These are phyloP conservation scores for Pseudanteris insignis DNA, from an alignment of 2,888 invertebrate genomes.

Conservation along the genomic window DNA sequence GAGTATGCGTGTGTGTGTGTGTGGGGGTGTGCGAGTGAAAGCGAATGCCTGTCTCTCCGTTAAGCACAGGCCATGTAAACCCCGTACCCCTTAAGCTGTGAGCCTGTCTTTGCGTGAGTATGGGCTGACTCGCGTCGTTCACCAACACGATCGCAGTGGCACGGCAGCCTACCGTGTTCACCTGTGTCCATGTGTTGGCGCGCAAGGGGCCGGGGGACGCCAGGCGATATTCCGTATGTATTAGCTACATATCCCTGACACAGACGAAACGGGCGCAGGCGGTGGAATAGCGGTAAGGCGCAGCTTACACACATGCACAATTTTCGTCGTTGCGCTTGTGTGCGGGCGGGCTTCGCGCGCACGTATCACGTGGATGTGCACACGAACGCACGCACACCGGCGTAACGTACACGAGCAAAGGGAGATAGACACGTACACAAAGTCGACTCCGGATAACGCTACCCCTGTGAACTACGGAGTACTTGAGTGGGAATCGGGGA, in stretches of 20 bases:
- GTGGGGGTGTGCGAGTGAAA: slow-evolving; percentile 16
- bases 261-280: slow-evolving; percentile 48
- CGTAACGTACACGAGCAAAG: slow-evolving; percentile 31
- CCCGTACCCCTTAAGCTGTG: slow-evolving; percentile 50
- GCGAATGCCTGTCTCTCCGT: slow-evolving; percentile 57
- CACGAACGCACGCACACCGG: slow-evolving; percentile 7
- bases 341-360: too few relatives aligned
- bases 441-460: slow-evolving; percentile 47
- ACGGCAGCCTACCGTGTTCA: slow-evolving; percentile 25
- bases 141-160: slow-evolving; percentile 5
- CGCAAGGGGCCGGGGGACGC: slow-evolving; percentile 44
- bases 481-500: slow-evolving; percentile 55
- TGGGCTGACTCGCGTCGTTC: neutral
- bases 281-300: slow-evolving; percentile 56
- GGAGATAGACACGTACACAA: slow-evolving; percentile 47
- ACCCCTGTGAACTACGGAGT: slow-evolving; percentile 49
- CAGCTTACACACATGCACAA: slow-evolving; percentile 26
- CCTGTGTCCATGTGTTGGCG: slow-evolving; percentile 27
- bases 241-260: slow-evolving; percentile 56
- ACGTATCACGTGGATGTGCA: neutral
- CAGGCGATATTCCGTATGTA: slow-evolving; percentile 56
- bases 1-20: slow-evolving; percentile 36
- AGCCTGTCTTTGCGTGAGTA: slow-evolving; percentile 42
- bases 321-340: too few relatives aligned
- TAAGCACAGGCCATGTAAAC: slow-evolving; percentile 51